Evolutionary conservation across 2,113 vertebrate species (phyloP).

Genomic region (Gasterosteus aculeatus): DNA sequence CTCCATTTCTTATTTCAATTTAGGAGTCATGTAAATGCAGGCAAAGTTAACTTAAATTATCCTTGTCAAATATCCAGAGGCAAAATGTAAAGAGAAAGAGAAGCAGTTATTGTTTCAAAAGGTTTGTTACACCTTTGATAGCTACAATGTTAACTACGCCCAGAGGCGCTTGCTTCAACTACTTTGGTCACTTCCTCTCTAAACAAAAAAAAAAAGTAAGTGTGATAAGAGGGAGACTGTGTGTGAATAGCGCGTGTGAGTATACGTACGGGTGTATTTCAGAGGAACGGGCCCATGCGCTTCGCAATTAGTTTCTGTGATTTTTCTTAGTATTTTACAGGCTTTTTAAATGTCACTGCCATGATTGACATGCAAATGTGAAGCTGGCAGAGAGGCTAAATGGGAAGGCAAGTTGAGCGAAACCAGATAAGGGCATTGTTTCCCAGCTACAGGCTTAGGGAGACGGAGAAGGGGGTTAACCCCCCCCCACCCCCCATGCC

Average conservation of each 20-base stretch:
- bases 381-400: conserved; percentile 71
- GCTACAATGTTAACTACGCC: conserved; percentile 57
- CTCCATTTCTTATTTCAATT: too few species aligned
- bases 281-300: conserved; percentile 6
- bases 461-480: conserved; percentile 63
- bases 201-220: conserved; percentile 60
- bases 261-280: conserved; percentile 20
- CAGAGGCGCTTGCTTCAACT: conserved; percentile 56
- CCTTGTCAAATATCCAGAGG: background rate
- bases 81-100: conserved; percentile 28
- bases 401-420: conserved; percentile 70
- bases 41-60: background rate
- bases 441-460: conserved; percentile 67
- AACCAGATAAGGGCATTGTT: conserved; percentile 78
- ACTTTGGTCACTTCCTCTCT: conserved; percentile 46
- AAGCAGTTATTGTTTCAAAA: conserved; percentile 60
- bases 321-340: conserved; percentile 76
- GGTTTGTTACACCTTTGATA: conserved; percentile 51
- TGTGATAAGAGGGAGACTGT: conserved; percentile 15
- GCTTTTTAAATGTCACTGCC: conserved; percentile 79
- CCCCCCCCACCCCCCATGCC: conserved; percentile 13
- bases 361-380: conserved; percentile 81
- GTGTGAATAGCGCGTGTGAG: conserved; percentile 3
- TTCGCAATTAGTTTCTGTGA: conserved; percentile 78
- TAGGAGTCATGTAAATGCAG: background rate